Evolutionary conservation across 2,888 invertebrate genomes (phyloP).

Genomic region (Eilema griseolum): DNA sequence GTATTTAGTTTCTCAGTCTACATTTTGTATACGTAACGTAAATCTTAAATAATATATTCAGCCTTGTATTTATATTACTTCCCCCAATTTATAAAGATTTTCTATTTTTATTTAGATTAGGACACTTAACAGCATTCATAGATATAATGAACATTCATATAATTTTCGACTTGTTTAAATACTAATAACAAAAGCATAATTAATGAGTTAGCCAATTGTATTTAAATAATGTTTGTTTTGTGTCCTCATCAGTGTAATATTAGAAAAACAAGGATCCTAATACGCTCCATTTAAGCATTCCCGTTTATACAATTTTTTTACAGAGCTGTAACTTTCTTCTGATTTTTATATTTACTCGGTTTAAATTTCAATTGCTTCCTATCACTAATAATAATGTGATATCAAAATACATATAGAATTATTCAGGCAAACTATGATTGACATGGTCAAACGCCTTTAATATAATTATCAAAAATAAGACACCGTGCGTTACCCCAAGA

Average conservation of each 20-base stretch:
- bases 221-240: background rate
- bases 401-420: background rate
- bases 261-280: background rate
- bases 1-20: background rate
- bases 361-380: background rate
- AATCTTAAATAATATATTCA: conserved; percentile 39
- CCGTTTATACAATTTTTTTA: background rate
- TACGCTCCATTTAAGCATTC: background rate
- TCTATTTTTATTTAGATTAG: conserved; percentile 44
- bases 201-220: background rate
- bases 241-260: background rate
- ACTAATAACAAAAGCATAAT: background rate
- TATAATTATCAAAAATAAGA: background rate
- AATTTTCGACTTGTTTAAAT: background rate
- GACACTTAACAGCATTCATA: conserved; percentile 17
- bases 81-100: conserved; percentile 44
- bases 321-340: background rate
- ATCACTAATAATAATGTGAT: background rate
- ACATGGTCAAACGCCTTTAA: background rate
- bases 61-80: conserved; percentile 42
- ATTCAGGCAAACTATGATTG: background rate
- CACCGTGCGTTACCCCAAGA: no score
- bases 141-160: conserved; percentile 7
- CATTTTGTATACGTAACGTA: background rate
- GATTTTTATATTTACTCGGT: background rate